phyloP scores from a whole-genome alignment of 1,140 invertebrate genomes.

The Globodera ellingtonae region DNA sequence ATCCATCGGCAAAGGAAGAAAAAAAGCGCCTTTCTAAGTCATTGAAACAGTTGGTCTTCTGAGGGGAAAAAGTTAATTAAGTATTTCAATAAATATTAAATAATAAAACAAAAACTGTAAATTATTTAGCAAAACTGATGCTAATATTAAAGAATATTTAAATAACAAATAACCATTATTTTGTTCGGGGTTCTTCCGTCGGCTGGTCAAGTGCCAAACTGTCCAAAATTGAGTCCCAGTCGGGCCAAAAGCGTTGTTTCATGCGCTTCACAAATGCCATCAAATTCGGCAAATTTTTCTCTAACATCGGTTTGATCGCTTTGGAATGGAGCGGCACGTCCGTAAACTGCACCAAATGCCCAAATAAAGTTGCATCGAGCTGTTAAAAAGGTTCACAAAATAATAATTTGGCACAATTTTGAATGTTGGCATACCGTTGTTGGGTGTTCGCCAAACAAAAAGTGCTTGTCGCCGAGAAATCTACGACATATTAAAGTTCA shows the following conservation, averaged over 20 bases:
- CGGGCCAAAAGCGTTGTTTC: constrained; percentile 55
- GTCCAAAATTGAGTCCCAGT: constrained; percentile 49
- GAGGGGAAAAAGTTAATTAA: too few relatives aligned
- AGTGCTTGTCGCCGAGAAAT: constrained; percentile 82
- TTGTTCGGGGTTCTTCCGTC: neutral
- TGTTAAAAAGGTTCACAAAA: constrained; percentile 2
- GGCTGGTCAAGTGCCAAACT: constrained; percentile 43
- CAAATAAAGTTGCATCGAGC: constrained; percentile 52
- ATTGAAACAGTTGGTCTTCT: too few relatives aligned
- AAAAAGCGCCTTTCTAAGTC: too few relatives aligned
- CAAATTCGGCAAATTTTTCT: constrained; percentile 49
- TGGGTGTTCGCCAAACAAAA: constrained; percentile 90
- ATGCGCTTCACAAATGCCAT: constrained; percentile 47
- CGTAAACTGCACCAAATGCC: constrained; percentile 47
- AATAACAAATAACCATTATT: neutral
- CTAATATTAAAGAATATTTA: too few relatives aligned
- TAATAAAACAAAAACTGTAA: too few relatives aligned
- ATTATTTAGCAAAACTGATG: too few relatives aligned
- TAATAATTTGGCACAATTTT: neutral
- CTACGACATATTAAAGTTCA: neutral
- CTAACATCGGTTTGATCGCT: constrained; percentile 45
- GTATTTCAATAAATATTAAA: too few relatives aligned
- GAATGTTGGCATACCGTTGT: constrained; percentile 71
- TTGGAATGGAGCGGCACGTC: constrained; percentile 43
- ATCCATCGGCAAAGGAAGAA: too few relatives aligned